A percentile compares a stretch with the other conserved stretches of the same genome.
These are phyloP conservation scores for Ectropis grisescens DNA, from an alignment of 1,140 invertebrate genomes.

Conservation along the genomic window DNA sequence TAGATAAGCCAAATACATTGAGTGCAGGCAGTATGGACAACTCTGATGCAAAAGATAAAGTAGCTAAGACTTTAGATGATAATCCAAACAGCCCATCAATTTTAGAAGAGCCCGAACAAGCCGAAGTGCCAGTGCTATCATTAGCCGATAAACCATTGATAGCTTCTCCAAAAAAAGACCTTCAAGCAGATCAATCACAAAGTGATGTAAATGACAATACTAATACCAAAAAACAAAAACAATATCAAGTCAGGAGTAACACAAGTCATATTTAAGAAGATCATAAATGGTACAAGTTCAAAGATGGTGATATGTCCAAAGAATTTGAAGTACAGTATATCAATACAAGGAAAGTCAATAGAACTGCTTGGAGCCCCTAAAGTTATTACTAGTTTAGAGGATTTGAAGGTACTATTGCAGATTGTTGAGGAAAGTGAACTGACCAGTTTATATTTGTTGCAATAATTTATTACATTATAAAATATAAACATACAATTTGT, in stretches of 20 bases:
- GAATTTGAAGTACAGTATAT: constrained; percentile 57
- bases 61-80: constrained; percentile 9
- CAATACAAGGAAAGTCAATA: constrained; percentile 52
- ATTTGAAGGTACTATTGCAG: constrained; percentile 62
- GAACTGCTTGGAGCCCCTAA: constrained; percentile 64
- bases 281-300: constrained; percentile 41
- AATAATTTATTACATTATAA: constrained; percentile 19
- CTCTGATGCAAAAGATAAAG: constrained; percentile 7
- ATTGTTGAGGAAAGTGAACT: constrained; percentile 63
- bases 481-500: too few species aligned
- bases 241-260: constrained; percentile 22
- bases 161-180: too few species aligned
- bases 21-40: constrained; percentile 14
- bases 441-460: constrained; percentile 54
- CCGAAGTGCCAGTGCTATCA: constrained; percentile 42
- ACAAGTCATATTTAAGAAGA: constrained; percentile 57
- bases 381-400: constrained; percentile 56
- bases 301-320: constrained; percentile 56
- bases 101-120: constrained; percentile 48
- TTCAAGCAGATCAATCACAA: too few species aligned
- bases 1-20: constrained; percentile 36
- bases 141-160: constrained; percentile 1
- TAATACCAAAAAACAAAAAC: constrained; percentile 14
- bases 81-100: constrained; percentile 54
- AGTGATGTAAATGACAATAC: constrained; percentile 9